Conservation (phyloP, 2,797 vertebrate species). For the Lepidocolaptes lacrymiger region DNA sequence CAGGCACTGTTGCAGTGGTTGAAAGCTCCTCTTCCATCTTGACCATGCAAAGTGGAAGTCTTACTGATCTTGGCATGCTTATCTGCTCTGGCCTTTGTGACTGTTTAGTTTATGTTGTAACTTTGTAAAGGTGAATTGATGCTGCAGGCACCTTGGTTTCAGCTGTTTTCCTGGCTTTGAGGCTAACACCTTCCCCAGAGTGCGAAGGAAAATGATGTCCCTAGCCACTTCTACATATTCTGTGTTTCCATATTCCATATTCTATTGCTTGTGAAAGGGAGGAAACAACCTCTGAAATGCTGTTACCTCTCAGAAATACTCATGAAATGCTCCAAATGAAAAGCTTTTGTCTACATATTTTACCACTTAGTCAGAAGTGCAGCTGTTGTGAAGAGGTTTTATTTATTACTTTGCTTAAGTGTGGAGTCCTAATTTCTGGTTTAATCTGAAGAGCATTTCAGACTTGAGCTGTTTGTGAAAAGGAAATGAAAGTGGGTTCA, state of each 20-base stretch:
- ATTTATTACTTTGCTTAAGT: background rate
- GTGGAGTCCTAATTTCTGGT: background rate
- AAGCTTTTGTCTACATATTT: background rate
- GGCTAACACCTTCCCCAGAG: background rate
- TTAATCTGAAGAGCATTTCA: constrained; percentile 20
- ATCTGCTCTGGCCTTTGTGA: background rate
- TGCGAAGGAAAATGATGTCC: background rate
- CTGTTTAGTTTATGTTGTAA: background rate
- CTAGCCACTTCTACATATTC: background rate
- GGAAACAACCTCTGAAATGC: background rate
- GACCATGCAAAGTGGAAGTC: background rate
- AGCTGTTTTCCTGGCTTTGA: background rate
- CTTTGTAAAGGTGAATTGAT: fast-evolving
- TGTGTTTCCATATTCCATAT: too few relatives aligned
- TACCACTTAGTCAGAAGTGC: background rate
- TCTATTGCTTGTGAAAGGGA: background rate
- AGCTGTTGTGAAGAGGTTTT: background rate
- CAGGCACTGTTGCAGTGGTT: background rate
- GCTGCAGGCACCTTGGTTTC: background rate
- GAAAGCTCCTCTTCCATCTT: background rate
- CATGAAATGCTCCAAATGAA: background rate
- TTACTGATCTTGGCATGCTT: background rate
- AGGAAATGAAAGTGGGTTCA: constrained; percentile 19
- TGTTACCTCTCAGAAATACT: background rate
- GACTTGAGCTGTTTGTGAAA: background rate